Evolutionary conservation across 64 coral and sea anemone genomes (phyloP), one percentile per base, ranked within the genome.

Genomic region (Cladopsammia gracilis): DNA sequence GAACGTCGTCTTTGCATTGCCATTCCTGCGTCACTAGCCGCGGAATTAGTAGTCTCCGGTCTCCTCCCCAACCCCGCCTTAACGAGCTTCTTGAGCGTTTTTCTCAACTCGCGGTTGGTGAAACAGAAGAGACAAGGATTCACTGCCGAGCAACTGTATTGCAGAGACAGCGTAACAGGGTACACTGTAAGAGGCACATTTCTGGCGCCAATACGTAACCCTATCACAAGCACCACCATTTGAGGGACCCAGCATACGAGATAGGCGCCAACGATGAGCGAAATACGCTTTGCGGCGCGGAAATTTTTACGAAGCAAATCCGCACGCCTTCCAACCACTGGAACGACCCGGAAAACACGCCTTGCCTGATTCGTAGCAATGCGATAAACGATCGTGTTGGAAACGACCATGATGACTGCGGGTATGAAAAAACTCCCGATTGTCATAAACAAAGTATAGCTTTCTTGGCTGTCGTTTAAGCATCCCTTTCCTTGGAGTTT

Each of bases 61-160:
- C 48, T 23, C 75, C 50, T 77, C 3, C 48, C 14, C 20, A 77
- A n/a, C 44, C 42, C 34, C 7, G 62, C 49, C 20, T 62, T 84
- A 12, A 90, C 43, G 3, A 83, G n/a, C 13, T 50, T 69, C 10
- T 76, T 89, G 12, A 96, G 62, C 16, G 95, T 89, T 50, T 57
- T 86, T 64, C 87, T n/a, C 57, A 96, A 45, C 54, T 96, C 95
- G 49, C 48, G 92, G 73, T 96, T 93, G 14, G 89, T 85, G 24
- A 93, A 79, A 85, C 91, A 93, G 58, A 96, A 96, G 22, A 96
- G 88, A n/a, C 95, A 96, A 3, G 95, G 95, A 13, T 96, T 93
- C 13, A 96, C 92, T 0, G 95, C 95, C 4, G 95, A 96, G 24
- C 95, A 93, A 24, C 79, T 96, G 50, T 96, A 96, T 26, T 93